phyloP scores from a whole-genome alignment of 1,140 invertebrate genomes.

The Dinoponera quadriceps region DNA sequence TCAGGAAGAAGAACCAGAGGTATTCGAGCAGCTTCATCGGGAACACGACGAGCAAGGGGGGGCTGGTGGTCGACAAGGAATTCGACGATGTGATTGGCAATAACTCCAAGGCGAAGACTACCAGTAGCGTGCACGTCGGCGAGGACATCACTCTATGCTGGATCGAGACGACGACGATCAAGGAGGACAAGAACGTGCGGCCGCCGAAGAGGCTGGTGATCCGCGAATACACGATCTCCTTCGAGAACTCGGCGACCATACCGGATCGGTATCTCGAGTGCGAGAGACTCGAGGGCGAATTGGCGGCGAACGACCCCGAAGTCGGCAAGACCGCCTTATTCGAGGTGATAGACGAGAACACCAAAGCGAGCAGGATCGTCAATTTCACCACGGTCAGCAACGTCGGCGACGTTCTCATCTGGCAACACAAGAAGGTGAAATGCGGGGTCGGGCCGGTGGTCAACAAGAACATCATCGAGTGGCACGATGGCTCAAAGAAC shows the following conservation, averaged over 20 bases:
- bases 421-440: constrained; percentile 65
- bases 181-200: constrained; percentile 63
- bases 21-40: constrained; percentile 37
- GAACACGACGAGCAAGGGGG: constrained; percentile 15
- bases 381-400: constrained; percentile 63
- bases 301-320: constrained; percentile 32
- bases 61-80: constrained; percentile 31
- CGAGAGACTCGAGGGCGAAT: constrained; percentile 59
- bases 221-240: constrained; percentile 74
- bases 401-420: constrained; percentile 28
- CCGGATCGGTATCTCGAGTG: constrained; percentile 71
- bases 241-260: constrained; percentile 73
- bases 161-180: constrained; percentile 74
- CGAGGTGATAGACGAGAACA: constrained; percentile 71
- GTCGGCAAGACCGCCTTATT: constrained; percentile 51
- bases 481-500: constrained; percentile 48
- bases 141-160: constrained; percentile 74
- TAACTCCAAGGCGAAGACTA: constrained; percentile 47
- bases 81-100: constrained; percentile 35
- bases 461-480: constrained; percentile 66
- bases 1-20: constrained; percentile 28
- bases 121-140: constrained; percentile 62
- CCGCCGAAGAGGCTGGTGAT: constrained; percentile 68
- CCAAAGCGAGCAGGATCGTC: constrained; percentile 62
- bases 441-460: constrained; percentile 71